Percentiles rank a stretch among this genome's conserved stretches.
Evolutionary conservation across 2,888 invertebrate genomes (phyloP).

Genomic region (Phasia obesa): DNA sequence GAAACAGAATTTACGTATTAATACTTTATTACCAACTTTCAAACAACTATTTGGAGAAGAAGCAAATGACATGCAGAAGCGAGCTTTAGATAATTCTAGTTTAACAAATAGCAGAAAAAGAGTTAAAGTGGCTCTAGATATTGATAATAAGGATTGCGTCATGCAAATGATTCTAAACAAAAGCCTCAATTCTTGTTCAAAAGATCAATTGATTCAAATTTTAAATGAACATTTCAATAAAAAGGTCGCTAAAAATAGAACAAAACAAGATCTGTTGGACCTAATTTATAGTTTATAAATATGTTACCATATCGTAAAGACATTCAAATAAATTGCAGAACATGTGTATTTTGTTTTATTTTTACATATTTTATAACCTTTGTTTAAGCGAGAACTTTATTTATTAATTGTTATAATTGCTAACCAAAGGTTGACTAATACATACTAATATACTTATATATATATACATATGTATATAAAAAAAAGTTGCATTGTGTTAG

Average conservation of each 20-base stretch:
- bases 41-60: conserved; percentile 75
- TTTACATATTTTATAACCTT: too few species aligned
- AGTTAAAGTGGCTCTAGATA: conserved; percentile 73
- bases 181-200: conserved; percentile 73
- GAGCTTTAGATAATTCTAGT: conserved; percentile 69
- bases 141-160: conserved; percentile 73
- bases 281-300: conserved; percentile 67
- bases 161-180: conserved; percentile 72
- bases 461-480: too few species aligned
- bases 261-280: conserved; percentile 74
- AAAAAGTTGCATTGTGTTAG: too few species aligned
- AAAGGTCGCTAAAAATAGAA: conserved; percentile 62
- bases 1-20: conserved; percentile 79
- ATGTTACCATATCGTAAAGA: too few species aligned
- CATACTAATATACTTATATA: too few species aligned
- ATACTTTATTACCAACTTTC: conserved; percentile 74
- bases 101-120: conserved; percentile 72
- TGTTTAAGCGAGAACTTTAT: too few species aligned
- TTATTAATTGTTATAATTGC: too few species aligned
- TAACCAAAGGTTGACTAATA: too few species aligned
- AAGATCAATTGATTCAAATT: conserved; percentile 74
- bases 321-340: too few species aligned
- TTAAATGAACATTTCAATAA: conserved; percentile 74
- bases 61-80: conserved; percentile 72
- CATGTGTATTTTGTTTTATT: too few species aligned